Evolutionary conservation across 2,888 invertebrate species (phyloP).

Genomic region (Rotaria sp.): DNA sequence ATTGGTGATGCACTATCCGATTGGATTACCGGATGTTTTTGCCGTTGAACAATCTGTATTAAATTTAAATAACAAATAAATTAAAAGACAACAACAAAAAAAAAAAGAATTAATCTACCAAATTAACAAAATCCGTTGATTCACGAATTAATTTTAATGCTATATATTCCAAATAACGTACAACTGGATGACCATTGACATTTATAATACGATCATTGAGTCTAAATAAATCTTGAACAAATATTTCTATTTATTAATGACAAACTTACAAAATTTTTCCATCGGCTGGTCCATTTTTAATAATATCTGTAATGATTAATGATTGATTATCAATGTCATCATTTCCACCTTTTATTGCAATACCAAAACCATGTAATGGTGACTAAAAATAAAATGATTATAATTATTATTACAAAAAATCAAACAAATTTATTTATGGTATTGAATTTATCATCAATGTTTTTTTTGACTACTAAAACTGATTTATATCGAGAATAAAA

Average conservation of each 20-base stretch:
- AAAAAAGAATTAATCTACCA: background rate
- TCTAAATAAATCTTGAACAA: background rate
- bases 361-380: conserved; percentile 36
- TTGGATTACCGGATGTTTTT: background rate
- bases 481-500: background rate
- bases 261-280: conserved; percentile 33
- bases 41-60: background rate
- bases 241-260: background rate
- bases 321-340: conserved; percentile 5
- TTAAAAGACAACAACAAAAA: background rate
- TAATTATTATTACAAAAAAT: too few relatives aligned
- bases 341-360: conserved; percentile 34
- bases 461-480: background rate
- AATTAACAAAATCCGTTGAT: conserved; percentile 38
- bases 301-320: background rate
- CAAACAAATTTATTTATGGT: too few relatives aligned
- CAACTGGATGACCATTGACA: conserved; percentile 37
- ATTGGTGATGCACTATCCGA: background rate
- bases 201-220: conserved; percentile 28
- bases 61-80: too few relatives aligned
- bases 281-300: conserved; percentile 35
- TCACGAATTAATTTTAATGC: conserved; percentile 34
- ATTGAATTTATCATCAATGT: too few relatives aligned
- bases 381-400: background rate
- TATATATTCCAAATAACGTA: conserved; percentile 30